Evolutionary conservation across 2,797 vertebrate species (phyloP), one percentile per base, ranked within the genome.

Genomic region (Danio choprae): DNA sequence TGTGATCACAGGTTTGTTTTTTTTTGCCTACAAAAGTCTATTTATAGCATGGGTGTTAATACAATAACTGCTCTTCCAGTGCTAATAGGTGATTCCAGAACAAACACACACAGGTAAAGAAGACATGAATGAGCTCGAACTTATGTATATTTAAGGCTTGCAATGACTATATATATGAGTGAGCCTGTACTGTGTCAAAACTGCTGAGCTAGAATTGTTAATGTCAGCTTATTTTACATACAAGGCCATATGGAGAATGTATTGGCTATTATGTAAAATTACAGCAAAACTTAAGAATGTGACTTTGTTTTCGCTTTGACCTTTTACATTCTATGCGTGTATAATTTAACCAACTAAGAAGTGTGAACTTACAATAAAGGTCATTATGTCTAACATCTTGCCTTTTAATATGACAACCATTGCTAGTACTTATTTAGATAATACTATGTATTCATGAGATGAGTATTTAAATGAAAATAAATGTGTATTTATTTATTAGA

Each of bases 31-130:
- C 44, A 70, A 70, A 40, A 69, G 62, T 67, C 70, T 86, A 82
- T 86, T 70, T 83, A 81, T 82, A 84, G 62, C 65, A 70, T 38
- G 63, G 80, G 72, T 83, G 74, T 81, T 81, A 77, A 73, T 81
- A 78, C 62, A 81, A 79, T 50, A 76, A 44, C 38, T 56, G 38
- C 63, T 79, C 65, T 77, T 58, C 50, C 50, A 58, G 71, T 50
- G 38, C 65, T 68, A 51, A 29, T 43, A 59, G 71, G 77, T 77
- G 18, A 77, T 75, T 77, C 44, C 55, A 68, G 29, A 70, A 75
- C 12, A 82, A 56, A 71, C 7, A 46, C 4, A 46, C 7, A 46
- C 11, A 15, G 18, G 59, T 20, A 29, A 29, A 29, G 56, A 53
- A 68, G 46, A 63, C 69, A 64, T 72, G 29, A 75, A 81, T 69